Conservation (phyloP, 2,797 vertebrate genomes). For the Lycodopsis pacificus region DNA sequence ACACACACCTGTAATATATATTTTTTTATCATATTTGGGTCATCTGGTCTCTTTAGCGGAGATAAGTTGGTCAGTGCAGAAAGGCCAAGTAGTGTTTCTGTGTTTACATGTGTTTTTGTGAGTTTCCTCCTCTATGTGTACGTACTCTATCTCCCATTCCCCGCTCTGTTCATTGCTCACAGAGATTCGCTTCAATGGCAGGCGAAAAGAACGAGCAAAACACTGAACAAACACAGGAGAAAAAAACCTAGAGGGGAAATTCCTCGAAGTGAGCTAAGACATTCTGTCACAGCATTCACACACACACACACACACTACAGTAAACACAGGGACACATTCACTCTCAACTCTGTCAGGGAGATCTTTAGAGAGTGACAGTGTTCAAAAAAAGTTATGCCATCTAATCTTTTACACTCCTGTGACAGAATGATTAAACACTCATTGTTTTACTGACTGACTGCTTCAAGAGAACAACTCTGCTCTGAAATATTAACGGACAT, state of each 20-base stretch:
- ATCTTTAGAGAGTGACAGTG: constrained; percentile 10
- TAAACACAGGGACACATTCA: constrained; percentile 7
- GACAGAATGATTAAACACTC: constrained; percentile 8
- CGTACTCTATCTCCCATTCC: neutral
- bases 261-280: constrained; percentile 60
- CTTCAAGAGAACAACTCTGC: neutral
- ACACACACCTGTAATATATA: constrained; percentile 7
- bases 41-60: constrained; percentile 34
- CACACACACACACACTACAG: neutral
- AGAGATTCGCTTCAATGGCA: constrained; percentile 37
- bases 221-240: constrained; percentile 56
- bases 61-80: constrained; percentile 29
- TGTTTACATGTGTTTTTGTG: constrained; percentile 37
- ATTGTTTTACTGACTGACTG: constrained; percentile 9
- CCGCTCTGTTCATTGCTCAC: constrained; percentile 21
- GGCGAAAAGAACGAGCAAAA: constrained; percentile 34
- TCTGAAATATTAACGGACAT: neutral
- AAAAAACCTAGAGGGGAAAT: constrained; percentile 61
- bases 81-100: constrained; percentile 25
- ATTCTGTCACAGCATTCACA: constrained; percentile 53
- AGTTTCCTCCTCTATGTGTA: constrained; percentile 30
- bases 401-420: neutral
- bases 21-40: constrained; percentile 31
- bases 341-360: neutral
- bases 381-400: constrained; percentile 8